These are phyloP conservation scores for Scaptomyza graminum DNA, from an alignment of 1,140 invertebrate genomes.

Conservation along the genomic window DNA sequence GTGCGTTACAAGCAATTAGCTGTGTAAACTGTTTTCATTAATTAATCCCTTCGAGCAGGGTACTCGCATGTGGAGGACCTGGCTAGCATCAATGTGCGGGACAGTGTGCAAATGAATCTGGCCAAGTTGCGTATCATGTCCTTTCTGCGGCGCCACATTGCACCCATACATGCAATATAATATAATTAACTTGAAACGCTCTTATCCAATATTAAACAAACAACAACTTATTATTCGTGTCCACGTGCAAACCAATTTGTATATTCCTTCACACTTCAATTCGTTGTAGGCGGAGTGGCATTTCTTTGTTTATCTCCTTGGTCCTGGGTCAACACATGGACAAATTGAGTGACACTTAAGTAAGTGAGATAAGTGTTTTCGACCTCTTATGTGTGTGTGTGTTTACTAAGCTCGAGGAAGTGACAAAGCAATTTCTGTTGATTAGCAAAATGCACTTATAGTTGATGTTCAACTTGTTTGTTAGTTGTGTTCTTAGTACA, in stretches of 20 bases:
- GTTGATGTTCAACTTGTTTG: conserved; percentile 9
- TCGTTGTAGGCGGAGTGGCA: conserved; percentile 14
- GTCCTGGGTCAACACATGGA: conserved; percentile 31
- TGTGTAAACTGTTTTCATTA: conserved; percentile 26
- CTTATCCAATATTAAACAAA: conserved; percentile 73
- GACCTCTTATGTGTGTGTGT: not conserved
- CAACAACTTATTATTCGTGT: conserved; percentile 39
- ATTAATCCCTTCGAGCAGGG: conserved; percentile 51
- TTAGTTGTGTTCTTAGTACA: not conserved
- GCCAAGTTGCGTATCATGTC: conserved; percentile 74
- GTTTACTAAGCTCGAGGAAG: conserved; percentile 24
- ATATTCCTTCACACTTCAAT: conserved; percentile 26
- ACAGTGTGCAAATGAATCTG: conserved; percentile 73
- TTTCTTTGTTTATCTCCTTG: conserved; percentile 3
- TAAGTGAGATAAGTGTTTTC: conserved; percentile 59
- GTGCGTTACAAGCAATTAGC: conserved; percentile 45
- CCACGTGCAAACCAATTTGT: conserved; percentile 51
- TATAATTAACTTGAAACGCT: conserved; percentile 7
- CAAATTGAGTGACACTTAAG: conserved; percentile 71
- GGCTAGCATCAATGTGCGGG: conserved; percentile 62
- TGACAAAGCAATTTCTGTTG: conserved; percentile 54
- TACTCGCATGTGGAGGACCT: conserved; percentile 73
- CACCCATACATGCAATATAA: conserved; percentile 8
- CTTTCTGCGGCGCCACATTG: conserved; percentile 65
- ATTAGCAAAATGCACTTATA: conserved; percentile 73